Evolutionary conservation across 2,888 invertebrate genomes (phyloP).

Genomic region (Tuta absoluta): DNA sequence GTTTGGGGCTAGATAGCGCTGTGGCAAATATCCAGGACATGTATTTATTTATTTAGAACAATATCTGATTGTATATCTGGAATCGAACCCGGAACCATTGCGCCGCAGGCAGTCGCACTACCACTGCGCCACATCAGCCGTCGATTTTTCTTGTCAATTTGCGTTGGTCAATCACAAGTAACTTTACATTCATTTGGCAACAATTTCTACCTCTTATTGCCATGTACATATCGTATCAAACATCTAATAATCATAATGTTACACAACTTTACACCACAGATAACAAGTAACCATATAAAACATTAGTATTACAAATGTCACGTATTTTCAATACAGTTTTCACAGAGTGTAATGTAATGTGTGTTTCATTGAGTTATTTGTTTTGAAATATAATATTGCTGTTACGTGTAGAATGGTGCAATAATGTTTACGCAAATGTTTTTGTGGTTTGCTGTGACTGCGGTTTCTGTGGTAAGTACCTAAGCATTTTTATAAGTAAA

Average conservation of each 20-base stretch:
- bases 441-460: not conserved
- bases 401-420: not conserved
- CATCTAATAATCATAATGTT: not conserved
- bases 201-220: not conserved
- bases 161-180: too few relatives aligned
- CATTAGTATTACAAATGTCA: not conserved
- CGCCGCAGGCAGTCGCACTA: too few relatives aligned
- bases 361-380: not conserved
- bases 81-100: not conserved
- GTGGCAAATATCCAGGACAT: too few relatives aligned
- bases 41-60: not conserved
- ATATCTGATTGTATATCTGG: not conserved
- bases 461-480: not conserved
- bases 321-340: not conserved
- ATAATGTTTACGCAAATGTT: not conserved
- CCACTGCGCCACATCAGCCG: too few relatives aligned
- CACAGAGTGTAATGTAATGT: not conserved
- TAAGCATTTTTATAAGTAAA: not conserved
- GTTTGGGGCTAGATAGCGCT: too few relatives aligned
- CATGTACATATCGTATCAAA: not conserved
- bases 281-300: slow-evolving; percentile 6
- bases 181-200: too few relatives aligned
- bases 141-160: too few relatives aligned
- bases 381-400: not conserved
- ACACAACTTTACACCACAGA: slow-evolving; percentile 8